Evolutionary conservation across 1,140 invertebrate genomes (phyloP).

Genomic region (Steinernema khuongi): DNA sequence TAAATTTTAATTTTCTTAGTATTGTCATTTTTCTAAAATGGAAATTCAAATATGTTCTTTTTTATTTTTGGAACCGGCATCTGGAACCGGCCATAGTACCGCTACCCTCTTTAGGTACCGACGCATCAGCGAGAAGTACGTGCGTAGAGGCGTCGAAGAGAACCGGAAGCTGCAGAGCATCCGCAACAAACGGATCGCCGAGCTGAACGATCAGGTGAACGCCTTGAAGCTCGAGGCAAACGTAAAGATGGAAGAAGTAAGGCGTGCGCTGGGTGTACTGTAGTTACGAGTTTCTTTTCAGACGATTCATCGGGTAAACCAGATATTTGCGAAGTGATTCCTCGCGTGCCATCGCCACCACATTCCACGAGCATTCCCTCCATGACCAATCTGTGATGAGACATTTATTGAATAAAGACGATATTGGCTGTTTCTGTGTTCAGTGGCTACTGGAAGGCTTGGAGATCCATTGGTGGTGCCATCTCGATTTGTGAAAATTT

Average conservation of each 20-base stretch:
- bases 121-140: background rate
- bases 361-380: background rate
- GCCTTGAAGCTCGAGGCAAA: background rate
- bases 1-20: no score
- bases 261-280: background rate
- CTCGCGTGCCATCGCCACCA: background rate
- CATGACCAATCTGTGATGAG: conserved; percentile 11
- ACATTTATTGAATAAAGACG: no score
- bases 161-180: conserved; percentile 6
- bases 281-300: background rate
- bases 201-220: conserved; percentile 2
- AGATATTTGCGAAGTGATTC: conserved; percentile 2
- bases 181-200: background rate
- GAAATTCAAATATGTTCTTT: no score
- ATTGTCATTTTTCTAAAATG: no score
- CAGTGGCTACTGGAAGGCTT: no score
- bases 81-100: no score
- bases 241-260: background rate
- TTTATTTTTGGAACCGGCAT: no score
- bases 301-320: conserved; percentile 9
- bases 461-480: no score
- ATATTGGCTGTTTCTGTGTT: no score
- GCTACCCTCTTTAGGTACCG: no score
- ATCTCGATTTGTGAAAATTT: no score
- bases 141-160: conserved; percentile 4